Conservation (phyloP, 2,888 invertebrate species). For the Plagiodera versicolora region DNA sequence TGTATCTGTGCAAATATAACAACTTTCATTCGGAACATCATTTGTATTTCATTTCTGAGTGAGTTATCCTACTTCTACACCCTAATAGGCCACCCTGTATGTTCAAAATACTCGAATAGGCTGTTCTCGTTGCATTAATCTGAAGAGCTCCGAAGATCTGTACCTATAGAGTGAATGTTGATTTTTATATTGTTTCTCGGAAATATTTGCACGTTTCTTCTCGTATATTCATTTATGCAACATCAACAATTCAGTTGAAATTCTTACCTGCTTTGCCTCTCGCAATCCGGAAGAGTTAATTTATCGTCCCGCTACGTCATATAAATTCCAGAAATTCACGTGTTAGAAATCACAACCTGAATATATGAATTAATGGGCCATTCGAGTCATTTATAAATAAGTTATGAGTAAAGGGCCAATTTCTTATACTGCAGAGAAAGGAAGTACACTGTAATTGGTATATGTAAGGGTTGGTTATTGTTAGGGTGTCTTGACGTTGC, state of each 20-base stretch:
- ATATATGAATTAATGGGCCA: constrained; percentile 51
- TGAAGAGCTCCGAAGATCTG: too few species aligned
- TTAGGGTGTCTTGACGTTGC: neutral
- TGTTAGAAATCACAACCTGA: constrained; percentile 42
- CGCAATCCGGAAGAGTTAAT: constrained; percentile 13
- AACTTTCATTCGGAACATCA: too few species aligned
- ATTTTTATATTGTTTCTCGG: too few species aligned
- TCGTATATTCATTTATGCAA: too few species aligned
- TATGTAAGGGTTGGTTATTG: constrained; percentile 2
- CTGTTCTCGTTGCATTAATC: too few species aligned
- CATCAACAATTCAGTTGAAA: neutral
- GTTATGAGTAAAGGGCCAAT: constrained; percentile 44
- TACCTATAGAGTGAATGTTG: too few species aligned
- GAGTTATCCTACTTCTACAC: too few species aligned
- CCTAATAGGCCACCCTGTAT: too few species aligned
- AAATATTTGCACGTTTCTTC: too few species aligned
- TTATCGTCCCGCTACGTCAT: constrained; percentile 11
- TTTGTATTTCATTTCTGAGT: too few species aligned
- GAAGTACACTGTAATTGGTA: constrained; percentile 37
- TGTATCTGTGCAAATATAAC: too few species aligned
- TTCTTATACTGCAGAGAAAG: constrained; percentile 36
- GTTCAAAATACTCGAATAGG: too few species aligned
- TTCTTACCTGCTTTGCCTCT: neutral
- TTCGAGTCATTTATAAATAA: constrained; percentile 52
- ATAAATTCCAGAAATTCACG: constrained; percentile 27